Evolutionary conservation across 2,888 invertebrate species (phyloP).

Genomic region (Resseliella maxima): DNA sequence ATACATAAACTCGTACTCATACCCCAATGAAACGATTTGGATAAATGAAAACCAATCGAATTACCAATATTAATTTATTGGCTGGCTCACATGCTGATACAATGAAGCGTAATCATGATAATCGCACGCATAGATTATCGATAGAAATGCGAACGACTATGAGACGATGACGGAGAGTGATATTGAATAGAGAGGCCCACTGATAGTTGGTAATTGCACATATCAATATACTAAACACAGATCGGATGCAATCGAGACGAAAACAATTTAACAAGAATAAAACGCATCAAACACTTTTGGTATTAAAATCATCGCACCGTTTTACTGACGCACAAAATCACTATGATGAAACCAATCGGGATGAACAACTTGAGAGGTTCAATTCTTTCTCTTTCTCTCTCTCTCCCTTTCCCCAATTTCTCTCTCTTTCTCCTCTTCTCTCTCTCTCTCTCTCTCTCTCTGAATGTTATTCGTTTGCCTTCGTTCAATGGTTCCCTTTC

Average conservation of each 20-base stretch:
- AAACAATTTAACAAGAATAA: not conserved
- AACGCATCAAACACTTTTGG: not conserved
- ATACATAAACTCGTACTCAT: not conserved
- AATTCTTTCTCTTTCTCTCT: too few species aligned
- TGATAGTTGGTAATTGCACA: conserved; percentile 22
- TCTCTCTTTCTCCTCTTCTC: too few species aligned
- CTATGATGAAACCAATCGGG: too few species aligned
- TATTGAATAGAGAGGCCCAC: conserved; percentile 11
- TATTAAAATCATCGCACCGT: not conserved
- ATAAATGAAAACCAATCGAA: conserved; percentile 44
- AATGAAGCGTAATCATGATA: conserved; percentile 22
- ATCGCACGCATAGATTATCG: conserved; percentile 33
- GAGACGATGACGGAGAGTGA: too few species aligned
- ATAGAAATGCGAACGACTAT: too few species aligned
- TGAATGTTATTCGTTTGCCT: too few species aligned
- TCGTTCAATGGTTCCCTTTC: too few species aligned
- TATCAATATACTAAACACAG: not conserved
- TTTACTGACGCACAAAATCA: conserved; percentile 41
- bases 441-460: too few species aligned
- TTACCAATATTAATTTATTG: conserved; percentile 40
- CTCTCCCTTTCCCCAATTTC: too few species aligned
- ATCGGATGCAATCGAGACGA: not conserved
- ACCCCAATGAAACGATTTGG: not conserved
- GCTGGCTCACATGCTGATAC: conserved; percentile 18
- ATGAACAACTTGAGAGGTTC: too few species aligned